Evolutionary conservation across 2,797 vertebrate genomes (phyloP).

Genomic region (Caiman crocodilus): DNA sequence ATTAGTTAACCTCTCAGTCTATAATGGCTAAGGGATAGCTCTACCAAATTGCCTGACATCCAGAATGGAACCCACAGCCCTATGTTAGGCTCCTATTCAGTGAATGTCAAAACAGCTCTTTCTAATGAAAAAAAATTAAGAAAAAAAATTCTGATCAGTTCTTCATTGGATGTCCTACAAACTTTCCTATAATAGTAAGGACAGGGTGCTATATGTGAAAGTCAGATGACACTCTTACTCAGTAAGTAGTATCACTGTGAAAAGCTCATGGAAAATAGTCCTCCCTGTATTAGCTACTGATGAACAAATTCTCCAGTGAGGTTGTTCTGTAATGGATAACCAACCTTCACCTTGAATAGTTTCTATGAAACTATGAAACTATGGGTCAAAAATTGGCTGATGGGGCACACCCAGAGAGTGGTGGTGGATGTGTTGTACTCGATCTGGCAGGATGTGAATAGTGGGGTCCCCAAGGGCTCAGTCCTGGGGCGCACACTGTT

Average conservation of each 20-base stretch:
- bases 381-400: no score
- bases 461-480: no score
- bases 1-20: neutral
- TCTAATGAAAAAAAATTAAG: neutral
- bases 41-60: no score
- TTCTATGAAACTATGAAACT: no score
- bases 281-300: neutral
- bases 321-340: slow-evolving; percentile 23
- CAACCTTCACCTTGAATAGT: slow-evolving; percentile 28
- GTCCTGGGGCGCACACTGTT: no score
- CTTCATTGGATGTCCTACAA: neutral
- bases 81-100: neutral
- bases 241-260: neutral
- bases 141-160: neutral
- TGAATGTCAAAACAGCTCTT: neutral
- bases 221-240: neutral
- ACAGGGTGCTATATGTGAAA: neutral
- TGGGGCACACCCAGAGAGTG: no score
- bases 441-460: no score
- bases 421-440: no score
- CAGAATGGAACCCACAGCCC: no score
- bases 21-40: neutral
- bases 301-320: neutral
- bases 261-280: neutral
- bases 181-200: neutral